Base-by-base conservation (phyloP, 2,888 invertebrate species). In the Euplexia lucipara region DNA sequence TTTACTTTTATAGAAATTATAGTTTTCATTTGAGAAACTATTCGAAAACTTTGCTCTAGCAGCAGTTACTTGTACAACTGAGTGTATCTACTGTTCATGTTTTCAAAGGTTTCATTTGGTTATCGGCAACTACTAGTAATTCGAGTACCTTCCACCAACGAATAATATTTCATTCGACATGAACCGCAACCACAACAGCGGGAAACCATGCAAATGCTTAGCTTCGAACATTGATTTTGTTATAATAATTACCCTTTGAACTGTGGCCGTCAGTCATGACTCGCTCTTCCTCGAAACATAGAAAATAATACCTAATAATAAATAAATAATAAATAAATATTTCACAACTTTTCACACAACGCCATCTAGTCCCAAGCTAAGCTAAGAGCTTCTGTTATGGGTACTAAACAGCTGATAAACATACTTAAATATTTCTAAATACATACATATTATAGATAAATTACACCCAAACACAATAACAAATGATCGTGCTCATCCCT, bases 81-180 rank as follows among this genome's bases (percentile, higher is more conserved):
- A n/a, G 9, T 20, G 3, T 68, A 60, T n/a, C n/a, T n/a, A n/a
- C 7, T 16, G 18, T 56, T 47, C 39, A 26, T 34, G 41, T 47
- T 56, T 84, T 64, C 62, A 84, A 83, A 72, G 87, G 87, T 79
- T 89, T 89, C 85, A 52, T 56, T 78, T 60, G 71, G 78, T 70
- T 78, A 75, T 53, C 69, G 66, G 69, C 67, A 68, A 68, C 64
- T 73, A 75, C 58, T 70, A 69, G 85, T 83, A 81, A 88, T 73
- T 79, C 62, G 80, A 86, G 82, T 74, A 81, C 81, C 73, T 80
- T 81, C 83, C 80, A 85, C 78, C 80, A 65, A 70, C 79, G 73
- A 86, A 85, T 84, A 81, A 87, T 87, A 90, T 89, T 90, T 83
- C 79, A 83, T 83, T 85, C 81, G 76, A 82, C 74, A 81, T 65